A percentile compares a stretch with the other conserved stretches of the same genome.
These are phyloP conservation scores for Lagorchestes hirsutus DNA, from an alignment of 2,797 vertebrate genomes.

Conservation along the genomic window DNA sequence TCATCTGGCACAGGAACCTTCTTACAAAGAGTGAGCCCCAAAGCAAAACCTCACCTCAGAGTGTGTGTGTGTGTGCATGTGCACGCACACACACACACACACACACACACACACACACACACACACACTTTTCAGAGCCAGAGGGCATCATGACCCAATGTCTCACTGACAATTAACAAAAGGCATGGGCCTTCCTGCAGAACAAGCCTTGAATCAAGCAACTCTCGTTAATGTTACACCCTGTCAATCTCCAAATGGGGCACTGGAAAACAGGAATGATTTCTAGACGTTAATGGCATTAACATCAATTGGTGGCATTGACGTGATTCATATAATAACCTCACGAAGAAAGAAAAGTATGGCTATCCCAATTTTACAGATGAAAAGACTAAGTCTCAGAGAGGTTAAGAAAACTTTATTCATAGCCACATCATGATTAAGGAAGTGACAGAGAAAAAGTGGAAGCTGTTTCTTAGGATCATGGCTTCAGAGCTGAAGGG, in stretches of 20 bases:
- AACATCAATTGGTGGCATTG: neutral
- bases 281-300: neutral
- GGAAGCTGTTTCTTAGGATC: conserved; percentile 40
- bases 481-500: conserved; percentile 29
- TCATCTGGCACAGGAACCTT: no score
- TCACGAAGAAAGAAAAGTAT: neutral
- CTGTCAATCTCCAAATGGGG: neutral
- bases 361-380: neutral
- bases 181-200: no score
- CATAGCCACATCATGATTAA: neutral
- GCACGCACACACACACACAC: no score
- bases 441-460: conserved; percentile 54
- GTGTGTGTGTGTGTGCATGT: no score
- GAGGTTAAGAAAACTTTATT: neutral
- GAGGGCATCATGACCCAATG: no score
- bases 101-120: no score
- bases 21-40: no score
- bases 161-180: no score
- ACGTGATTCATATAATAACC: neutral
- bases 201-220: no score
- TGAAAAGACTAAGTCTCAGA: neutral
- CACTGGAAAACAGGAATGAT: neutral
- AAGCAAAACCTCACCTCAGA: no score
- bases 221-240: neutral
- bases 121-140: no score